Base-by-base conservation (phyloP, 2,113 vertebrate species). In the Ochotona princeps region DNA sequence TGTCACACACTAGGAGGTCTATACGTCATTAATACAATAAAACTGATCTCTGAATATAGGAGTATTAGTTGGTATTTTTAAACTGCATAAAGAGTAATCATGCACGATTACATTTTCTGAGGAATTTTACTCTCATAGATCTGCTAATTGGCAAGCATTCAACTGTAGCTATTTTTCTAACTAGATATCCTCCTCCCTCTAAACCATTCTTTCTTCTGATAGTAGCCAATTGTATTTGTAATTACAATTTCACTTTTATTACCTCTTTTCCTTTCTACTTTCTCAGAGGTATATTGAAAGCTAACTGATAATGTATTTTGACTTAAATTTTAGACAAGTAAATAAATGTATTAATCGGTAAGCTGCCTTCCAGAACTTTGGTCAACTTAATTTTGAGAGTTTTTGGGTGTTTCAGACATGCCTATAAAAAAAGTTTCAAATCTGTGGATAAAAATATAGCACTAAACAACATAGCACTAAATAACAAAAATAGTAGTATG, bases 221-320 rank as follows among this genome's bases (percentile, higher is more conserved):
- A 12, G 44, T 78, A 91, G 54, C 69, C 44, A 94, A 81, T 18
- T 79, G 14, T 54, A 82, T 73, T 81, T 90, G 21, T 80, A 91
- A 82, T 78, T 88, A 47, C 18, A 82, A 76, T 76, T 79, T 80
- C 47, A 73, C 0, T 85, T 54, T 82, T 82, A 75, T 49, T 81
- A 35, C 18, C 8, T 57, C 10, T 83, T 89, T 94, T 91, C 18
- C 14, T 92, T 73, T 25, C 35, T 69, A 38, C 32, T 75, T 2
- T 73, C 20, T 91, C 65, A 83, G 70, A 95, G n/a, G 2, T 93
- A 49, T 74, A 13, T 78, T 91, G 10, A 86, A 23, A 87, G 15
- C 21, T 87, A 81, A 90, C 61, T 93, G 54, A 76, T 88, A 69
- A 25, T 88, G 79, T 92, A 72, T 88, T 92, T 96, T 96, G 8